phyloP scores from a whole-genome alignment of 2,888 invertebrate genomes.

The Hyposoter didymator region DNA sequence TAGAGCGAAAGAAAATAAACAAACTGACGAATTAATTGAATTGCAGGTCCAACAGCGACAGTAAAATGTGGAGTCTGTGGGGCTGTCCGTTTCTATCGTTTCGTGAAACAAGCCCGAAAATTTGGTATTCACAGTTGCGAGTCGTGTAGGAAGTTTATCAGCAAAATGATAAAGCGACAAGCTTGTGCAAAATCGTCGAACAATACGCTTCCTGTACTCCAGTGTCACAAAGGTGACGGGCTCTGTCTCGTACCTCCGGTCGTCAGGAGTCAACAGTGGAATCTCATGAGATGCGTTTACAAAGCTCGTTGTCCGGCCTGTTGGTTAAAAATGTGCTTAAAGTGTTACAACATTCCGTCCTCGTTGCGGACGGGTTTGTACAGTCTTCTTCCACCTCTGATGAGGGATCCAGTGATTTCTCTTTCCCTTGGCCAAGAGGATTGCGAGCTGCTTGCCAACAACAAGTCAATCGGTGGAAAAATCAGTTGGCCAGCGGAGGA shows the following conservation, averaged over 20 bases:
- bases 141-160: slow-evolving; percentile 94
- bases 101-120: slow-evolving; percentile 92
- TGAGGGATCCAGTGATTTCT: slow-evolving; percentile 84
- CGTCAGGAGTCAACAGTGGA: slow-evolving; percentile 90
- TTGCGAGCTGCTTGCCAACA: slow-evolving; percentile 75
- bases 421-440: slow-evolving; percentile 76
- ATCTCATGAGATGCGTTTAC: slow-evolving; percentile 88
- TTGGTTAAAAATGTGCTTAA: slow-evolving; percentile 94
- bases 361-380: slow-evolving; percentile 89
- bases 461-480: slow-evolving; percentile 76
- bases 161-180: slow-evolving; percentile 91
- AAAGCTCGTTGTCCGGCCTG: slow-evolving; percentile 93
- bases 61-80: slow-evolving; percentile 93
- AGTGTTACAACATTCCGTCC: slow-evolving; percentile 91
- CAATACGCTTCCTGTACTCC: slow-evolving; percentile 86
- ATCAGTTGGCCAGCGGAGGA: slow-evolving; percentile 81
- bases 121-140: slow-evolving; percentile 94
- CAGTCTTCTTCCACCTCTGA: slow-evolving; percentile 89
- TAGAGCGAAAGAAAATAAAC: background rate
- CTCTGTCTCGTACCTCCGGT: slow-evolving; percentile 90
- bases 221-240: slow-evolving; percentile 90
- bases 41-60: slow-evolving; percentile 87
- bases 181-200: slow-evolving; percentile 86
- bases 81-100: slow-evolving; percentile 90
- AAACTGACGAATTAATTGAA: slow-evolving; percentile 6